Evolutionary conservation across 2,888 invertebrate genomes (phyloP), one percentile per base, ranked within the genome.

Genomic region (Lochmaea capreae): DNA sequence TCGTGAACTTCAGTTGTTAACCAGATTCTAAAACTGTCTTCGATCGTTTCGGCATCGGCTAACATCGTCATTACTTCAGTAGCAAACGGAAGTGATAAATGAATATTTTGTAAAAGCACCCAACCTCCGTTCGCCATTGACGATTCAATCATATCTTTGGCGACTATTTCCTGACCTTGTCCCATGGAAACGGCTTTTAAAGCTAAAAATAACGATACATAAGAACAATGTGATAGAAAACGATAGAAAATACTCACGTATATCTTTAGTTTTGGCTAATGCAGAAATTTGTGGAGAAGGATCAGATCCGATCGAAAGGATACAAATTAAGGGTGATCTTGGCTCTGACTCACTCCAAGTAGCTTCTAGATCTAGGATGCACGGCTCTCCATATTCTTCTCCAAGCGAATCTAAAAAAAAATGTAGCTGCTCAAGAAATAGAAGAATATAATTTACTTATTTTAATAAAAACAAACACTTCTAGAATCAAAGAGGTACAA

Each of bases 41-140:
- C 92, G 16, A 97, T 92, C 67, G 91, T 91, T 82, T 96, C 95
- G 0, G 95, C 92, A 87, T 97, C 96, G 10, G 95, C 92, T 22
- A 98, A 89, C 79, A 95, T 93, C 77, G 97, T 95, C 91, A 97
- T 95, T 0, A 95, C 92, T 89, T 98, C 98, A 5, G 95, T 92
- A 84, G 97, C 97, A 87, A 98, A 98, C 4, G 97, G 95, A 26
- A 98, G 89, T 2, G 97, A 97, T n/a, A 98, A 88, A 87, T 98
- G 98, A 81, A 97, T 96, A 86, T 98, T 98, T 89, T 98, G 98
- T 9, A 98, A 89, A 11, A 98, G 89, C 0, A 98, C 96, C 98
- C 98, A 98, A 14, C 96, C 95, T 0, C 98, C 98, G 77, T 88
- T 86, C 3, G 85, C 68, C 83, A 87, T 86, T 0, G 86, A 84